These are phyloP conservation scores for Drosophila imparisetae DNA, from an alignment of 2,888 invertebrate genomes.

Conservation along the genomic window DNA sequence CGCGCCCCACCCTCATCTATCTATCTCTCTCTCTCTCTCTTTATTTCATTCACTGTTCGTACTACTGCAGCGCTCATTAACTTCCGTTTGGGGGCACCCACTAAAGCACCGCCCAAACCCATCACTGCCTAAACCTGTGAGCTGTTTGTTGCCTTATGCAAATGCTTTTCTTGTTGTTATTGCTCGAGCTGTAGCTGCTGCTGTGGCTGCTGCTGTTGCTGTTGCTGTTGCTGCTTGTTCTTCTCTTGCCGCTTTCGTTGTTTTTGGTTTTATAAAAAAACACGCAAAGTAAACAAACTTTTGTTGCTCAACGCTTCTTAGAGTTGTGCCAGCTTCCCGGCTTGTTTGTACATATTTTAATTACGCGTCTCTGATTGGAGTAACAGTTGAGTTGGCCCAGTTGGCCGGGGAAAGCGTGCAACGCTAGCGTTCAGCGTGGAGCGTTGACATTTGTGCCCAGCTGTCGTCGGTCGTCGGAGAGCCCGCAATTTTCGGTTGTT, in stretches of 20 bases:
- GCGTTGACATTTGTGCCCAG: conserved; percentile 61
- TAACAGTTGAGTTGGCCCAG: conserved; percentile 47
- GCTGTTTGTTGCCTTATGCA: conserved; percentile 77
- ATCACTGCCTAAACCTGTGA: conserved; percentile 34
- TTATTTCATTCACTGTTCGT: background rate
- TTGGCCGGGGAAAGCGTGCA: conserved; percentile 31
- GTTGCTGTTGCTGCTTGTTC: conserved; percentile 24
- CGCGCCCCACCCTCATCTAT: background rate
- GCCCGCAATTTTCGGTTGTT: conserved; percentile 58
- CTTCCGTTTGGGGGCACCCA: conserved; percentile 67
- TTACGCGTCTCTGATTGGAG: conserved; percentile 77
- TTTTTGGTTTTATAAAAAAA: conserved; percentile 75
- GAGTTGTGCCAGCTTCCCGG: conserved; percentile 47
- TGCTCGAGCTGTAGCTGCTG: conserved; percentile 50
- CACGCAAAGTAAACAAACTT: conserved; percentile 79
- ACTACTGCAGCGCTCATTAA: conserved; percentile 62
- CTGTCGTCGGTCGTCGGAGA: conserved; percentile 41
- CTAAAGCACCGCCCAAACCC: conserved; percentile 8
- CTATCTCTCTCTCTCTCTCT: background rate
- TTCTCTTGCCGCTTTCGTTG: conserved; percentile 47
- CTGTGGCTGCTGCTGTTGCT: conserved; percentile 38
- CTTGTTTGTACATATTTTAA: conserved; percentile 78
- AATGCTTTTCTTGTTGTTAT: conserved; percentile 73
- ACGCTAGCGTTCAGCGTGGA: conserved; percentile 7
- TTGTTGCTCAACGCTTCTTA: conserved; percentile 34